A percentile compares a stretch with the other conserved stretches of the same genome.
phyloP scores from a whole-genome alignment of 2,113 vertebrate genomes.

The Amphiprion percula region DNA sequence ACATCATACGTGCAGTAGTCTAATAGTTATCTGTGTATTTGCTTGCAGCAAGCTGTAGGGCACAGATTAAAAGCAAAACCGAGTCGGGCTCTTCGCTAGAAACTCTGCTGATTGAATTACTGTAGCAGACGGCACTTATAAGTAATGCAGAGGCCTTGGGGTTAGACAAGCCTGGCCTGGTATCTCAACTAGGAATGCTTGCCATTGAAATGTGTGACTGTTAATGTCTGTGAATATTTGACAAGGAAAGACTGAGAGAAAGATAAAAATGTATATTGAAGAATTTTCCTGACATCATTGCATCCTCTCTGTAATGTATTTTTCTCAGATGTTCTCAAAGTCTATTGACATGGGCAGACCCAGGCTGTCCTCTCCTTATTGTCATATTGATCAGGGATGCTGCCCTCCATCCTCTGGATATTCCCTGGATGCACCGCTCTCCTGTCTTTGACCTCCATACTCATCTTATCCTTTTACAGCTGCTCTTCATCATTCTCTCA shows the following conservation, averaged over 20 bases:
- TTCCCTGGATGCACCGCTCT: constrained; percentile 46
- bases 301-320: constrained; percentile 28
- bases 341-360: constrained; percentile 34
- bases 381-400: constrained; percentile 60
- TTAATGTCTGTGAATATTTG: constrained; percentile 13
- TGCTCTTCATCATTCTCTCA: constrained; percentile 36
- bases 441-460: constrained; percentile 59
- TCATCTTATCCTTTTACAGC: constrained; percentile 24
- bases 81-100: constrained; percentile 44
- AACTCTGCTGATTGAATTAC: constrained; percentile 53
- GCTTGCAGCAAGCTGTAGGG: constrained; percentile 50
- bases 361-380: constrained; percentile 34
- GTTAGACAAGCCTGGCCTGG: constrained; percentile 34
- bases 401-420: constrained; percentile 38
- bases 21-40: constrained; percentile 57
- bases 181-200: constrained; percentile 11
- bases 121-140: constrained; percentile 50
- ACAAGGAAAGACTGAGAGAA: background rate
- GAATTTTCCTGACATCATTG: constrained; percentile 10
- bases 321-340: constrained; percentile 35
- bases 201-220: background rate
- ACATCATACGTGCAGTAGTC: constrained; percentile 22
- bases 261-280: constrained; percentile 16
- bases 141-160: constrained; percentile 53
- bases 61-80: constrained; percentile 49